A percentile compares a stretch with the other conserved stretches of the same genome.
Evolutionary conservation across 2,888 invertebrate genomes (phyloP).

Genomic region (Aromia moschata): DNA sequence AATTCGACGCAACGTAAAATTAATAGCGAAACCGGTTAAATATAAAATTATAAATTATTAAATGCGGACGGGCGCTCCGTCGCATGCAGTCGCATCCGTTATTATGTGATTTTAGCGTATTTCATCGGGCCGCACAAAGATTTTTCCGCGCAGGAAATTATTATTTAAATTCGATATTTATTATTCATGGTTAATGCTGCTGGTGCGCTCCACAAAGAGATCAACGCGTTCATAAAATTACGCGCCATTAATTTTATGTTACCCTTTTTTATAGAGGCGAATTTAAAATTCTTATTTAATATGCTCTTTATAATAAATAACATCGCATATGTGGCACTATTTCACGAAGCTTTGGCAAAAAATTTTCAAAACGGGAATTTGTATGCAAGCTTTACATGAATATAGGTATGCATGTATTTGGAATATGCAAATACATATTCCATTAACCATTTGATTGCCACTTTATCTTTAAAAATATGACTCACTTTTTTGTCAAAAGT

Average conservation of each 20-base stretch:
- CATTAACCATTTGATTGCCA: too few species aligned
- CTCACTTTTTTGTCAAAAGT: too few species aligned
- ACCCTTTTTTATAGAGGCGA: background rate
- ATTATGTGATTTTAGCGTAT: background rate
- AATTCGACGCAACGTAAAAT: constrained; percentile 18
- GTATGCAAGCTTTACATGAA: too few species aligned
- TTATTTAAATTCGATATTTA: background rate
- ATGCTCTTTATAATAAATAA: background rate
- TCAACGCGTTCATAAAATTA: background rate
- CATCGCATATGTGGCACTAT: background rate
- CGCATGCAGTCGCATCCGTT: too few species aligned
- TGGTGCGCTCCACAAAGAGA: background rate
- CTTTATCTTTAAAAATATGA: too few species aligned
- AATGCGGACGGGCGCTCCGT: background rate
- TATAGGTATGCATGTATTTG: too few species aligned
- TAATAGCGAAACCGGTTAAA: constrained; percentile 17
- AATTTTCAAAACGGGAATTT: too few species aligned
- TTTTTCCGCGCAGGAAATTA: constrained; percentile 3
- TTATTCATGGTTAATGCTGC: background rate
- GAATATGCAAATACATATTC: too few species aligned
- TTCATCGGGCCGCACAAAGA: background rate
- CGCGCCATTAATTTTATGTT: background rate
- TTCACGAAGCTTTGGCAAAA: too few species aligned
- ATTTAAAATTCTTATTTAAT: background rate
- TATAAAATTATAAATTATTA: constrained; percentile 19